These are phyloP conservation scores for Bungarus multicinctus DNA, from an alignment of 2,113 vertebrate genomes.

Conservation along the genomic window DNA sequence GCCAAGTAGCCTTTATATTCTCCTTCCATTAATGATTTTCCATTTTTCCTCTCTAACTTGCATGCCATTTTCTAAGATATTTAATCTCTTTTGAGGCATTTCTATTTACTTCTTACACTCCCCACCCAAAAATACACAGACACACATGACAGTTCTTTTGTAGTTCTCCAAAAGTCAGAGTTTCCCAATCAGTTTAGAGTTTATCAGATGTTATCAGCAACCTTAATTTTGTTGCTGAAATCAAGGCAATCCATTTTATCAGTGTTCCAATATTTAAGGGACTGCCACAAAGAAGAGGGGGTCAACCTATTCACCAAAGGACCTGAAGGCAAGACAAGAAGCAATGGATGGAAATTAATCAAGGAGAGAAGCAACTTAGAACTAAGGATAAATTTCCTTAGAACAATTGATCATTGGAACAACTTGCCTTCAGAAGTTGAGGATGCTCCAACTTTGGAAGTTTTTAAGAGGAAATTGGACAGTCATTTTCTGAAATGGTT, in stretches of 20 bases:
- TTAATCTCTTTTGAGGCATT: neutral
- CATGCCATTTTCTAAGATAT: neutral
- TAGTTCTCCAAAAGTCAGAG: neutral
- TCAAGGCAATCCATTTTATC: neutral
- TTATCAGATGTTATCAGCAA: neutral
- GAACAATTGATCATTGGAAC: neutral
- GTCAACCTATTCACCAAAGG: neutral
- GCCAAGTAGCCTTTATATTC: neutral
- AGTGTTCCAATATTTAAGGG: neutral
- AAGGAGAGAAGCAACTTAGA: neutral
- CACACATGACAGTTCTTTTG: neutral
- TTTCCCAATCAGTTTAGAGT: no score
- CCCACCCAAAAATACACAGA: neutral
- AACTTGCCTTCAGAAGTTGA: neutral
- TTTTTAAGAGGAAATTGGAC: neutral
- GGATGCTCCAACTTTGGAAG: neutral
- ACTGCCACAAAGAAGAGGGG: neutral
- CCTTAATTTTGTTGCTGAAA: neutral
- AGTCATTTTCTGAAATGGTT: neutral
- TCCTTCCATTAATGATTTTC: neutral
- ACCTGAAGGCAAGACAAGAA: neutral
- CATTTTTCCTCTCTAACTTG: neutral
- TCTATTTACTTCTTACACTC: neutral
- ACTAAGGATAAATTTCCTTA: neutral
- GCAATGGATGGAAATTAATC: neutral